A percentile compares a stretch with the other conserved stretches of the same genome.
Evolutionary conservation across 2,113 vertebrate species (phyloP).

Genomic region (Astur gentilis): DNA sequence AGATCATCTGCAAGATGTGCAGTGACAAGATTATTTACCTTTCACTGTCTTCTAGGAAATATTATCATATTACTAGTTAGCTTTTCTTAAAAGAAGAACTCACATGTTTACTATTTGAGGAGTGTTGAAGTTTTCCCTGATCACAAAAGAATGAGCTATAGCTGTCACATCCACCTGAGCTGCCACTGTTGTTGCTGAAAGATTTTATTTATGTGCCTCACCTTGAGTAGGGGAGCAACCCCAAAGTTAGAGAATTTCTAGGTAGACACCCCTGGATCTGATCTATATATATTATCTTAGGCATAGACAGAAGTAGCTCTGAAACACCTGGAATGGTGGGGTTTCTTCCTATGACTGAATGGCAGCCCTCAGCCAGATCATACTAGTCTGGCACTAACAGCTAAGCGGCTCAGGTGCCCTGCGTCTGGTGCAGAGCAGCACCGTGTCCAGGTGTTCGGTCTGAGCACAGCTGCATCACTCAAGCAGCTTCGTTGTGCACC

Average conservation of each 20-base stretch:
- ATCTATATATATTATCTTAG: neutral
- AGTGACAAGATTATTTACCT: neutral
- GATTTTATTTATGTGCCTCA: neutral
- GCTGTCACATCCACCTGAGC: neutral
- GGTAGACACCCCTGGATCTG: neutral
- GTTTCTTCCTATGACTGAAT: neutral
- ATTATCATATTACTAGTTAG: neutral
- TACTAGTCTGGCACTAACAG: neutral
- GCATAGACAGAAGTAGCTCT: accelerated
- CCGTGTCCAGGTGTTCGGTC: accelerated
- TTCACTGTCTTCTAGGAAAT: neutral
- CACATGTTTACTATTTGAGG: neutral
- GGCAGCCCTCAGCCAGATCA: neutral
- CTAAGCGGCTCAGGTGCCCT: neutral
- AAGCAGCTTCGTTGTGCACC: neutral
- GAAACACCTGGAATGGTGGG: neutral
- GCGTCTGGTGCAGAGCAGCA: neutral
- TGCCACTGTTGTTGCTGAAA: neutral
- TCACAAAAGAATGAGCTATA: neutral
- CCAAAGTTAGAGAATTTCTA: neutral
- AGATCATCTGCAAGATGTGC: neutral
- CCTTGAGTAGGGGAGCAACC: neutral
- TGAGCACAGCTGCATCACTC: neutral
- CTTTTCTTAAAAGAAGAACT: neutral
- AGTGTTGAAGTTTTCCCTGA: neutral